Evolutionary conservation across 2,888 invertebrate genomes (phyloP), one percentile per base, ranked within the genome.

Genomic region (Muscina levida): DNA sequence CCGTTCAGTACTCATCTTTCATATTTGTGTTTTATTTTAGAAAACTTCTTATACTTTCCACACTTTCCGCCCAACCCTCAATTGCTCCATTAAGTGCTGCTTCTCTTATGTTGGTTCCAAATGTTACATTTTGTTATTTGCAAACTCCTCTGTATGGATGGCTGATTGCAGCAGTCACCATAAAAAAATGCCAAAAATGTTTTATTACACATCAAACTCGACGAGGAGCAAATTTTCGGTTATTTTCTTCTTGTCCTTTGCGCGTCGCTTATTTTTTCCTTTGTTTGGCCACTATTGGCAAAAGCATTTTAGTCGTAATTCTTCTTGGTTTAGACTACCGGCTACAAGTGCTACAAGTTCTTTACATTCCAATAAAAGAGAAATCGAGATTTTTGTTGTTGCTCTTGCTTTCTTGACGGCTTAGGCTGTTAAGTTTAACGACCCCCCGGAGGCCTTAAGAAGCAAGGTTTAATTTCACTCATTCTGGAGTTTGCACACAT

Each of bases 351-450:
- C 72, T 72, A 68, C 77, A 77, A 72, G 67, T 77, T 67, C 62
- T 65, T 65, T 53, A 56, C 46, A 77, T 73, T 56, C 62, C 56
- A 66, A 62, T 57, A 73, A 65, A 74, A 79, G 62, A 42, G 46
- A 71, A 78, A 65, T 68, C 77, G 24, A 81, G 82, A 66, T 82
- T 78, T 65, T 68, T 72, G 31, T 39, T 82, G 82, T 51, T 80
- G 82, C 68, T 84, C 82, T 62, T 85, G 85, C 84, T 86, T 84
- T 46, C 86, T 85, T 31, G 3, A 31, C 84, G 42, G 48, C 70
- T 78, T 70, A 73, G 68, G 85, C 84, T 87, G 85, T 87, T 87
- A 86, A 84, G 76, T 81, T 84, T 84, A 84, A 83, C 78, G 83
- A 79, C 78, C 66, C 83, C 81, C 80, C 59, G 51, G 82, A 75